Evolutionary conservation across 2,888 invertebrate genomes (phyloP), one percentile per base, ranked within the genome.

Genomic region (Campoplex nolae): DNA sequence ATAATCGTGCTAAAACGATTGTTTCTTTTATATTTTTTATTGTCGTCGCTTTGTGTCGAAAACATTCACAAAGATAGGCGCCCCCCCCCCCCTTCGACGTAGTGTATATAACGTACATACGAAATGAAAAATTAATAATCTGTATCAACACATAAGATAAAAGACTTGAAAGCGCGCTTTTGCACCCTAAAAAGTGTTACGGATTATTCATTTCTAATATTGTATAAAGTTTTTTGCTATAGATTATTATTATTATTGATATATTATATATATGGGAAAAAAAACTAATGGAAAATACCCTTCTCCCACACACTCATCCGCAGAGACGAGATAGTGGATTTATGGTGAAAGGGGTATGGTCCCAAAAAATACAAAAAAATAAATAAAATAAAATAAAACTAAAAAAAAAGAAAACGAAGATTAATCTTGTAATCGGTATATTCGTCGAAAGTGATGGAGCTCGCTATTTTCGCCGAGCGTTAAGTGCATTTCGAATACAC

Each of bases 271-370:
- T 68, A 62, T 58, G 71, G 51, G 74, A 54, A 67, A 67, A 79
- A 83, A 62, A 68, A 70, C 62, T 62, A 77, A 84, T 80, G 93
- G 93, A 93, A 93, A 89, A 91, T 92, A 93, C 89, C 91, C 92
- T 91, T 93, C 91, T 93, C 92, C 92, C 93, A 89, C 88, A 91
- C 93, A 93, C 93, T 93, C 92, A 93, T 93, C 92, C 90, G 90
- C 93, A 93, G 93, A 90, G 93, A 90, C 82, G 92, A 88, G 93
- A 93, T 93, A 93, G 93, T 93, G 93, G 91, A 91, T 93, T 93
- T 93, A 93, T 93, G 92, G 93, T 90, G 92, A 93, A 92, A 93
- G 90, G 93, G 92, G 90, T 93, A 90, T 91, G 87, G 91, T 92
- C 92, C 92, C 89, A 77, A 65, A 74, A 77, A 73, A 35, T 35